Evolutionary conservation across 1,140 invertebrate genomes (phyloP), one percentile per base, ranked within the genome.

Genomic region (Neodiprion virginianus): DNA sequence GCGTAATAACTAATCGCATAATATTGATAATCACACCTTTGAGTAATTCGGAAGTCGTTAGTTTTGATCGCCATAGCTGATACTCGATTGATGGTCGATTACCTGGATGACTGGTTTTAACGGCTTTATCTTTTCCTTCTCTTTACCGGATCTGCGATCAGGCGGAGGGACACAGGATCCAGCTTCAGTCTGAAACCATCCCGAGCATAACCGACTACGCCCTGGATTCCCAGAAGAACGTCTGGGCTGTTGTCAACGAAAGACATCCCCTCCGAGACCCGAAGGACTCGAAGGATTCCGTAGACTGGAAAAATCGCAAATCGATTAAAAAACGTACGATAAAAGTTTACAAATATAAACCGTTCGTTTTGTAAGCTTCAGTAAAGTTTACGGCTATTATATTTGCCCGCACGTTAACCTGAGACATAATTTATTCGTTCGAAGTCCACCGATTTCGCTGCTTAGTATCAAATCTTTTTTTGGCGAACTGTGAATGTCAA

Each of bases 151-250:
- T 40, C 28, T 40, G 1, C 28, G 28, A 40, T 40, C 28, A 83
- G 80, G 78, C 80, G 17, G 73, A 77, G 12, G 77, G 73, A 72
- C 79, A 82, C 65, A 53, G 74, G 65, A 71, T 82, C 40, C 77
- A 79, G 61, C 21, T 81, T 12, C 81, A 82, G 69, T 79, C 67
- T 49, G 74, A 81, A 67, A 48, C 79, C 28, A 77, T 80, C 12
- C 82, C 80, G 1, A 80, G 78, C 40, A 77, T 83, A 75, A 82
- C 77, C 10, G 79, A 83, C 73, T 83, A 83, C 40, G 69, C 71
- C n/a, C 73, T 77, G 73, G 82, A 82, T 53, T 23, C 70, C 7
- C 78, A 79, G 71, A 81, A 71, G 67, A 80, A 79, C 67, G 68
- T 82, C 7, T 83, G 78, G 80, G 81, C 69, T 47, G 48, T 82